Percentiles rank a stretch among this genome's conserved stretches.
phyloP scores from a whole-genome alignment of 2,113 vertebrate genomes.

The Axis porcinus region DNA sequence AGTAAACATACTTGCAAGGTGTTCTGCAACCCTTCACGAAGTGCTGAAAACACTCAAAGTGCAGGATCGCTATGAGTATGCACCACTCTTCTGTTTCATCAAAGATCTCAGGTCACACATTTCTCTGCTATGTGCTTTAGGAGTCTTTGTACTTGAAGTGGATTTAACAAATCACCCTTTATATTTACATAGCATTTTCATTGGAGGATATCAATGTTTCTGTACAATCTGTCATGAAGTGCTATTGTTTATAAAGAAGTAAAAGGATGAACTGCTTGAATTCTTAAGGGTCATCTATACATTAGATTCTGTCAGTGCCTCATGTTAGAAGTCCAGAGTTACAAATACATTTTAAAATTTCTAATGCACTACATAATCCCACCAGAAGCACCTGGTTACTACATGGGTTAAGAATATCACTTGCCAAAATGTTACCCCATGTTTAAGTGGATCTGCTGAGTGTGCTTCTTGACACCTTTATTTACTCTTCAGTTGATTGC shows the following conservation, averaged over 20 bases:
- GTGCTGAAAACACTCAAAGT: neutral
- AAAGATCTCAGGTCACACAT: neutral
- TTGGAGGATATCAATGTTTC: neutral
- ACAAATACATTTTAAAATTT: neutral
- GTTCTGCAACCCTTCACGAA: neutral
- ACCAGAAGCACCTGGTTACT: neutral
- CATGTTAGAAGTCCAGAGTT: neutral
- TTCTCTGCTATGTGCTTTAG: neutral
- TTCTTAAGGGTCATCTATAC: neutral
- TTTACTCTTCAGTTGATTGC: neutral
- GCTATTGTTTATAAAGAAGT: neutral
- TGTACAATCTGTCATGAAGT: neutral
- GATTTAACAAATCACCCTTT: neutral
- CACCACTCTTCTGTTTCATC: neutral
- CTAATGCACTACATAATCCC: neutral
- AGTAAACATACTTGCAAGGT: neutral
- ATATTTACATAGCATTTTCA: neutral
- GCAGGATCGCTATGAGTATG: neutral
- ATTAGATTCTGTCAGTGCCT: neutral
- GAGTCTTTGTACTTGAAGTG: neutral
- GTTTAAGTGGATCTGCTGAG: neutral
- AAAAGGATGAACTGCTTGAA: neutral
- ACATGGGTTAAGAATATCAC: neutral
- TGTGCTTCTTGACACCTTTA: neutral
- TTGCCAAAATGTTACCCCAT: neutral